Percentiles rank a stretch among this genome's conserved stretches.
phyloP scores from a whole-genome alignment of 2,113 vertebrate species.

The Ovis canadensis region DNA sequence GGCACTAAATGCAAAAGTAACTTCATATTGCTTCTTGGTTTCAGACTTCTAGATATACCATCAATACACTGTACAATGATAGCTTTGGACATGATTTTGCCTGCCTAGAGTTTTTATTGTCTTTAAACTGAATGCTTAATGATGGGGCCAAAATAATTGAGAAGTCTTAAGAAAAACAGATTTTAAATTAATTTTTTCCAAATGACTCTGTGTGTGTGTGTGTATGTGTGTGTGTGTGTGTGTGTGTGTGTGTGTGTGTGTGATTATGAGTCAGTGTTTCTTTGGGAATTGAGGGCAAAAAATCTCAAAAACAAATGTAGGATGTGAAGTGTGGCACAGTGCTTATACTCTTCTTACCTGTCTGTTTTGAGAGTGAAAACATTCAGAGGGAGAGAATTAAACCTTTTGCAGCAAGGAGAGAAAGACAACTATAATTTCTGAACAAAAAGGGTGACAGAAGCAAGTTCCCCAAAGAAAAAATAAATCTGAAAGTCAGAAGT shows the following conservation, averaged over 20 bases:
- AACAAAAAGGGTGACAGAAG: not conserved
- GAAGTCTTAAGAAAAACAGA: not conserved
- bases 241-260: not conserved
- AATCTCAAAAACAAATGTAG: not conserved
- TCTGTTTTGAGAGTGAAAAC: not conserved
- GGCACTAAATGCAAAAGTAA: not conserved
- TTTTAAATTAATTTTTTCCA: constrained; percentile 38
- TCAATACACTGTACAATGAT: not conserved
- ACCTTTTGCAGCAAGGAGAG: not conserved
- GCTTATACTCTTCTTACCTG: not conserved
- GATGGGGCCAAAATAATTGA: not conserved
- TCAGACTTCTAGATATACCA: not conserved
- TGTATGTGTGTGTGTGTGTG: not conserved
- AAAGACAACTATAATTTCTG: constrained; percentile 8
- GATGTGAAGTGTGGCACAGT: not conserved
- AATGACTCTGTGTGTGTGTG: not conserved
- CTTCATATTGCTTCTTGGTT: not conserved
- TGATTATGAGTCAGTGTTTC: constrained; percentile 27
- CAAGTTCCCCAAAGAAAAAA: not conserved
- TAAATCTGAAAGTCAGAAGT: constrained; percentile 5
- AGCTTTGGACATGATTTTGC: not conserved
- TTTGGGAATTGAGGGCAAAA: not conserved
- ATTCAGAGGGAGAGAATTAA: not conserved
- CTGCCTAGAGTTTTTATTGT: not conserved
- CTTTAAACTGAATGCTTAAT: not conserved